Base-by-base conservation (phyloP, 2,797 vertebrate species). In the Petrocephalus sullivani region DNA sequence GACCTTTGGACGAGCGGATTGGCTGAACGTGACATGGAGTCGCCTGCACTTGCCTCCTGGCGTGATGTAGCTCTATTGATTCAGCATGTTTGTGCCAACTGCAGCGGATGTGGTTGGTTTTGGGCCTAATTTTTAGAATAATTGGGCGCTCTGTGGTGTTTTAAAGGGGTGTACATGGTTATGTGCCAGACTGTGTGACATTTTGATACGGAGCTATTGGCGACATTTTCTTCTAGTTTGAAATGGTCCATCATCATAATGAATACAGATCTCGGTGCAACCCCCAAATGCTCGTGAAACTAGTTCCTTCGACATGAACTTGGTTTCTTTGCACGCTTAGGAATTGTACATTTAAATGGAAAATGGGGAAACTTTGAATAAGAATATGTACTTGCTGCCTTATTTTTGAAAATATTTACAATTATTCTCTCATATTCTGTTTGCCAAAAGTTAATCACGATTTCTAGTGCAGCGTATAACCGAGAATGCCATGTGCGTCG, bases 321-420 rank as follows among this genome's bases (percentile, higher is more conserved):
- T 1, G 14, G n/a, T 83, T 3, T 21, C 81, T 23, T 83, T 83
- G 41, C n/a, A 83, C 81, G 41, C 8, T 21, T 85, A 33, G 3
- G 21, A 87, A 90, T 58, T 87, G 85, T 67, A 54, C 87, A 88
- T 88, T 85, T 49, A 89, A 90, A 90, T 46, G 92, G 41, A 89
- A 92, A 90, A 91, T 90, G 19, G 87, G 53, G 87, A 86, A 90
- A 90, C 88, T 92, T 92, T 89, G 88, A 94, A 92, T 91, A 75
- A 89, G 93, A 90, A 90, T 57, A 28, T 54, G 86, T 94, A 91
- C 90, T 93, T 90, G 91, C 92, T 95, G 95, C 94, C 94, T 95
- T 95, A 93, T 94, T 93, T 91, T 89, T 91, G 37, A 90, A 87
- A 91, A 89, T 87, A 60, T 21, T 89, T 89, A 2, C 87, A 0